Conservation (phyloP, 2,113 vertebrate genomes). For the Sphyrna mokarran region DNA sequence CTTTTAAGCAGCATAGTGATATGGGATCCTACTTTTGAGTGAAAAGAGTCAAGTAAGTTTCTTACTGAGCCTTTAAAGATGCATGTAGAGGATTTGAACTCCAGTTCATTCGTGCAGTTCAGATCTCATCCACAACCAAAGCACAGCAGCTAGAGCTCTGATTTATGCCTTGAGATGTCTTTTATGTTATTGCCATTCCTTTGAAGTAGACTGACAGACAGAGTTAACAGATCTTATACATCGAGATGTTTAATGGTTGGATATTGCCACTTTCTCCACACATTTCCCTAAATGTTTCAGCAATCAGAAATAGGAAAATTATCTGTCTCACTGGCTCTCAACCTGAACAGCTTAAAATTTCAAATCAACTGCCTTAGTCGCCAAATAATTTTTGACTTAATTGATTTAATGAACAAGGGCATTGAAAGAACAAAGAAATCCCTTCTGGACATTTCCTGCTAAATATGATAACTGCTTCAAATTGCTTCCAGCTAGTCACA, state of each 20-base stretch:
- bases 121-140: background rate
- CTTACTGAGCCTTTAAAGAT: background rate
- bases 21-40: background rate
- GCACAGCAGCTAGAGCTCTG: background rate
- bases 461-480: background rate
- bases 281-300: background rate
- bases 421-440: background rate
- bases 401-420: background rate
- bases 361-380: background rate
- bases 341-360: slow-evolving; percentile 12
- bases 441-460: background rate
- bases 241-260: background rate
- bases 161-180: background rate
- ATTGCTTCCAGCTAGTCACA: background rate
- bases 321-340: background rate
- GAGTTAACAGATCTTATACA: background rate
- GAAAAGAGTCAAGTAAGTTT: background rate
- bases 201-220: background rate
- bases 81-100: background rate
- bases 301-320: background rate
- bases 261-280: background rate
- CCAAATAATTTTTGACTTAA: background rate
- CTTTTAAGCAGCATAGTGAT: background rate
- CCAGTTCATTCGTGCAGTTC: background rate
- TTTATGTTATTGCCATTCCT: background rate